These are phyloP conservation scores for Pomatostomus ruficeps DNA, from an alignment of 2,113 vertebrate genomes.

Conservation along the genomic window DNA sequence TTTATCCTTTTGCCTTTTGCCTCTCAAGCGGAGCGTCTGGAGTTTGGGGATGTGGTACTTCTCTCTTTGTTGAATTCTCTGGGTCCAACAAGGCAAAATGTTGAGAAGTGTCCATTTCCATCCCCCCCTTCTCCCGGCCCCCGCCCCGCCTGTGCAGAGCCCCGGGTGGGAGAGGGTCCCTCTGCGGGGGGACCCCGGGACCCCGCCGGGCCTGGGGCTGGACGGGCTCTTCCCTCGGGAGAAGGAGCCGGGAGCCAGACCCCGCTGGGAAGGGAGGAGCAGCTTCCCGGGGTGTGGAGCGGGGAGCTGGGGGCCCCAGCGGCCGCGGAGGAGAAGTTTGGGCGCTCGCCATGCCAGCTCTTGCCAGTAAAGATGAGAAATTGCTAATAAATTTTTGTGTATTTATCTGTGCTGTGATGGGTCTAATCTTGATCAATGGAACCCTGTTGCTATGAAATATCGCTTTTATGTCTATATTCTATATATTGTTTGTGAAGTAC, in stretches of 20 bases:
- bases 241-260: background rate
- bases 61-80: slow-evolving; percentile 20
- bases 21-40: background rate
- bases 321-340: background rate
- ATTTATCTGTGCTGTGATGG: slow-evolving; percentile 96
- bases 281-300: background rate
- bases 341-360: slow-evolving; percentile 19
- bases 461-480: slow-evolving; percentile 93
- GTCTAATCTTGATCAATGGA: slow-evolving; percentile 94
- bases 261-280: background rate
- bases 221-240: background rate
- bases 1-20: background rate
- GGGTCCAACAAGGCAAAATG: background rate
- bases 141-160: background rate
- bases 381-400: slow-evolving; percentile 99
- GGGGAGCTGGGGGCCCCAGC: slow-evolving; percentile 35
- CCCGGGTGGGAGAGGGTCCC: background rate
- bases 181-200: background rate
- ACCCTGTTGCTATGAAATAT: slow-evolving; percentile 98
- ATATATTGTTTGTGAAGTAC: slow-evolving; percentile 95
- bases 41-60: background rate
- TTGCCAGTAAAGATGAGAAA: slow-evolving; percentile 96
- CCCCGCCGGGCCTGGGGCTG: background rate
- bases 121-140: background rate
- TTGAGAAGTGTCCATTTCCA: slow-evolving; percentile 5